Conservation (phyloP, 2,888 invertebrate genomes). For the Oeneis ivallda region DNA sequence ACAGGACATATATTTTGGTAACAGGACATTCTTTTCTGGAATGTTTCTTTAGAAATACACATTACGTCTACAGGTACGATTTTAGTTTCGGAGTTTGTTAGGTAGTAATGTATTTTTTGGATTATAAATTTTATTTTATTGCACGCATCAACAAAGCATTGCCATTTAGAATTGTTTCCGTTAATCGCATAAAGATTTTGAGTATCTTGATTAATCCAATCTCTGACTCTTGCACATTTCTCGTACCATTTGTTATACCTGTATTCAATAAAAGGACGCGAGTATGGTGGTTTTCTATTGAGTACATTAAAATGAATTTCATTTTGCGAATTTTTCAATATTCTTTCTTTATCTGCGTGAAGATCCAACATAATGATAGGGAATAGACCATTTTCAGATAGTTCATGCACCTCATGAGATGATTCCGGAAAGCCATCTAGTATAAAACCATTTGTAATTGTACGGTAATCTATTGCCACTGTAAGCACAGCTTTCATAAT, state of each 20-base stretch:
- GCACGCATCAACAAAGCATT: constrained; percentile 71
- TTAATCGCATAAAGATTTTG: constrained; percentile 78
- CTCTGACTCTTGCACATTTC: constrained; percentile 56
- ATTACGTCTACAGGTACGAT: constrained; percentile 77
- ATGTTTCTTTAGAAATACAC: constrained; percentile 80
- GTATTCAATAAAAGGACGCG: constrained; percentile 62
- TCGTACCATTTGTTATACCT: constrained; percentile 69
- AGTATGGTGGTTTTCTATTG: constrained; percentile 62
- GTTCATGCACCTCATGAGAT: constrained; percentile 71
- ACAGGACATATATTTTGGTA: constrained; percentile 82
- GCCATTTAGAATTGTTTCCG: constrained; percentile 80
- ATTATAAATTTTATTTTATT: constrained; percentile 59
- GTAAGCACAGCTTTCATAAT: constrained; percentile 79
- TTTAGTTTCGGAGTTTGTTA: constrained; percentile 67
- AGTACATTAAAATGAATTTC: constrained; percentile 60
- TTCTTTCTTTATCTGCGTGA: constrained; percentile 55
- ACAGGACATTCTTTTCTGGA: constrained; percentile 70
- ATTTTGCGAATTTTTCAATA: constrained; percentile 63
- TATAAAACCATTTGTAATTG: constrained; percentile 80
- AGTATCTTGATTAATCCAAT: constrained; percentile 78
- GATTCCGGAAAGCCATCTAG: constrained; percentile 83
- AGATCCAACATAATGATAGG: constrained; percentile 82
- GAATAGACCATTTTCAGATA: constrained; percentile 76
- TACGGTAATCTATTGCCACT: constrained; percentile 69
- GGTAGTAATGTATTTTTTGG: constrained; percentile 76